Evolutionary conservation across 2,888 invertebrate species (phyloP), one percentile per base, ranked within the genome.

Genomic region (Dexiosoma caninum): DNA sequence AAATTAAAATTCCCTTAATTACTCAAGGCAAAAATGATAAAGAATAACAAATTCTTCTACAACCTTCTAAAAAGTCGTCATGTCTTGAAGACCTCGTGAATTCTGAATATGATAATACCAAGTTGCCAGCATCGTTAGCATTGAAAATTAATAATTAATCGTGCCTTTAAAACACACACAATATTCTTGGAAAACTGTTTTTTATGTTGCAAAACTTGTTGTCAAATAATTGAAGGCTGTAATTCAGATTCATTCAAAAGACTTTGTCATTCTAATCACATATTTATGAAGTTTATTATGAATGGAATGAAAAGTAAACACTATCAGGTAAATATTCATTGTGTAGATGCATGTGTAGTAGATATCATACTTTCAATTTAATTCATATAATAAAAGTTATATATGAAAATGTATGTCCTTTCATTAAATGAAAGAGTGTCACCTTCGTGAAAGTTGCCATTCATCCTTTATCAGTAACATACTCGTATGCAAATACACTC

Each of bases 301-400:
- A 21, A 19, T 64, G 55, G 16, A 72, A 44, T 64, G 53, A 44
- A 64, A 44, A 44, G 51, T 35, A 72, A 70, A 70, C 19, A 70
- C 37, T 19, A 9, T 8, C n/a, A 21, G 12, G 19, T n/a, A 40
- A 23, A 21, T 8, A 16, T 14, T 1, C 35, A 2, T 32, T 37
- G 9, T 42, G 9, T 42, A 5, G 0, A 19, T 27, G 27, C n/a
- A n/a, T n/a, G n/a, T n/a, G n/a, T n/a, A n/a, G n/a, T n/a, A n/a
- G n/a, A n/a, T n/a, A n/a, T n/a, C 12, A n/a, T 16, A 21, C n/a
- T 35, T 49, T 64, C 9, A 5, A 49, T 49, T 49, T 35, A 5
- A 32, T 4, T 35, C n/a, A 27, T 40, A 40, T 32, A n/a, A n/a
- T n/a, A 40, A 42, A 55, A 44, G 32, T 8, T 9, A 0, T 2